These are phyloP conservation scores for Lithosia quadra DNA, from an alignment of 2,888 invertebrate species.

Conservation along the genomic window DNA sequence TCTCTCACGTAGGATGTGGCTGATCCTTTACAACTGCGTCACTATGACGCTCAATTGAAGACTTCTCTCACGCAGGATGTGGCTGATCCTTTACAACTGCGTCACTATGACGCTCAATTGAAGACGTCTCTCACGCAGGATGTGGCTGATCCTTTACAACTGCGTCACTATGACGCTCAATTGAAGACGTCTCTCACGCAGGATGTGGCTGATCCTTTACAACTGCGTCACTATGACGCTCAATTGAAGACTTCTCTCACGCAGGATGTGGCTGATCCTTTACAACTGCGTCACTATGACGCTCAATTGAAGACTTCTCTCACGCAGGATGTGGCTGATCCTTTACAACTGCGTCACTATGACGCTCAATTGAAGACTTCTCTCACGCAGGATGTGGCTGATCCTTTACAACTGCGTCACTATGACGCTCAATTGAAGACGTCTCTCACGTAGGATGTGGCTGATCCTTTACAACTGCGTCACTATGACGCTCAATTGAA, in stretches of 20 bases:
- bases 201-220: constrained; percentile 10
- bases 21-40: not conserved
- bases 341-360: not conserved
- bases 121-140: too few relatives aligned
- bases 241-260: too few relatives aligned
- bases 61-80: too few relatives aligned
- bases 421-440: too few relatives aligned
- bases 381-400: constrained; percentile 15
- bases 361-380: too few relatives aligned
- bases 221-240: too few relatives aligned
- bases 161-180: too few relatives aligned
- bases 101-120: too few relatives aligned
- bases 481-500: too few relatives aligned
- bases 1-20: constrained; percentile 12
- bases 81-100: not conserved
- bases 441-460: constrained; percentile 13
- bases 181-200: too few relatives aligned
- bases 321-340: constrained; percentile 14
- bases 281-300: not conserved
- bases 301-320: too few relatives aligned
- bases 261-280: constrained; percentile 12
- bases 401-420: not conserved
- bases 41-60: too few relatives aligned
- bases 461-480: not conserved
- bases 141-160: constrained; percentile 5